phyloP scores from a whole-genome alignment of 2,888 invertebrate species.

The Bugulina stolonifera region DNA sequence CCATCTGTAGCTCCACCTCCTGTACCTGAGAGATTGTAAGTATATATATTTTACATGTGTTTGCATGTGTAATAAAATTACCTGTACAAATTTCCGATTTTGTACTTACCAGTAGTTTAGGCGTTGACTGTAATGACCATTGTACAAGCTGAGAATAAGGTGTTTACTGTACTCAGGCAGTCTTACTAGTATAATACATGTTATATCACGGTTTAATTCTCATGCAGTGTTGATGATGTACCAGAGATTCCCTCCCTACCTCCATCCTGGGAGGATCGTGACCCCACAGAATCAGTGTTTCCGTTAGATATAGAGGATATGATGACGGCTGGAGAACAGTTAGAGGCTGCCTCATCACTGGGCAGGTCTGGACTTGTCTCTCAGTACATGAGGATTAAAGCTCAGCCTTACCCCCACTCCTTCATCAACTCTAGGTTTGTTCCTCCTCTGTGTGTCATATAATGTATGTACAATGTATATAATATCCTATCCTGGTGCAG shows the following conservation, averaged over 20 bases:
- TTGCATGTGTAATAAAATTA: too few relatives aligned
- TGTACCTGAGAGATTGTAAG: neutral
- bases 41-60: too few relatives aligned
- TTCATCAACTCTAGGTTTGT: constrained; percentile 15
- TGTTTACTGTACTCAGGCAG: too few relatives aligned
- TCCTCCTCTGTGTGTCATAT: too few relatives aligned
- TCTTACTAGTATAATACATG: neutral
- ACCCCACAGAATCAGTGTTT: constrained; percentile 7
- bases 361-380: neutral
- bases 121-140: too few relatives aligned
- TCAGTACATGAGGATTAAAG: constrained; percentile 5
- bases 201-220: neutral
- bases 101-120: too few relatives aligned
- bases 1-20: too few relatives aligned
- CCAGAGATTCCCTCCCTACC: neutral
- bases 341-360: neutral
- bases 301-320: neutral
- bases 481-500: too few relatives aligned
- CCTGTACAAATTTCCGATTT: too few relatives aligned
- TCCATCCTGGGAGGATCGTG: neutral
- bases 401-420: neutral
- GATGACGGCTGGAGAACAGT: constrained; percentile 4
- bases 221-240: neutral
- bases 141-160: too few relatives aligned
- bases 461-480: too few relatives aligned